Conservation (phyloP, 1,140 invertebrate genomes). For the Trachymyrmex cornetzi region DNA sequence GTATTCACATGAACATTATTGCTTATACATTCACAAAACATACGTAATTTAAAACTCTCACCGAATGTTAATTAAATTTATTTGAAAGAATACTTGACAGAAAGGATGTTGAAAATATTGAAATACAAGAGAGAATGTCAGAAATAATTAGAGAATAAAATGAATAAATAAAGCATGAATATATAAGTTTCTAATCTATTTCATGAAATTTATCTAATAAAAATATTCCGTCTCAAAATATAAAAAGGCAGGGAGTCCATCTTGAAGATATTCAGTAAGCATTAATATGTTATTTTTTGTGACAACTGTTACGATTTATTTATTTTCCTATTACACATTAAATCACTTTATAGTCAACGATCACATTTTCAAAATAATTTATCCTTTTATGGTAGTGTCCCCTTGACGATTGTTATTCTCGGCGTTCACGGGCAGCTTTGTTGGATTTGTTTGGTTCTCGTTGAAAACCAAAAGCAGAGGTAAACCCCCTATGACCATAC, state of each 20-base stretch:
- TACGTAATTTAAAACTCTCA: neutral
- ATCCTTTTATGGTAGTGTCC: conserved; percentile 71
- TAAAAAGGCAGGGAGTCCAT: neutral
- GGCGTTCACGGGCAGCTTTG: conserved; percentile 81
- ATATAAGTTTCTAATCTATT: neutral
- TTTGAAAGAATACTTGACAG: neutral
- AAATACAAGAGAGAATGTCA: neutral
- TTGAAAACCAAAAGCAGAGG: conserved; percentile 88
- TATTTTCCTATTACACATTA: conserved; percentile 76
- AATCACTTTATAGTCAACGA: conserved; percentile 64
- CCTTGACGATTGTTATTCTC: conserved; percentile 73
- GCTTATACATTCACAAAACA: neutral
- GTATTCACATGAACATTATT: neutral
- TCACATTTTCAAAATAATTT: conserved; percentile 78
- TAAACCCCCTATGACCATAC: conserved; percentile 90
- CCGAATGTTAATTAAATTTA: neutral
- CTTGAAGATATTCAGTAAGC: conserved; percentile 22
- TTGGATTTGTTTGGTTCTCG: conserved; percentile 76
- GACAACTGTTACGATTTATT: conserved; percentile 76
- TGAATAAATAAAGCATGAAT: neutral
- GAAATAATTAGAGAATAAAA: conserved; percentile 2
- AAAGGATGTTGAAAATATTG: neutral
- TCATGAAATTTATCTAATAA: neutral
- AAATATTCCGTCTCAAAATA: neutral
- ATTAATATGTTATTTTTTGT: conserved; percentile 24